Percentiles rank a stretch among this genome's conserved stretches.
Conservation (phyloP, 2,113 vertebrate genomes). For the Laticauda colubrina region DNA sequence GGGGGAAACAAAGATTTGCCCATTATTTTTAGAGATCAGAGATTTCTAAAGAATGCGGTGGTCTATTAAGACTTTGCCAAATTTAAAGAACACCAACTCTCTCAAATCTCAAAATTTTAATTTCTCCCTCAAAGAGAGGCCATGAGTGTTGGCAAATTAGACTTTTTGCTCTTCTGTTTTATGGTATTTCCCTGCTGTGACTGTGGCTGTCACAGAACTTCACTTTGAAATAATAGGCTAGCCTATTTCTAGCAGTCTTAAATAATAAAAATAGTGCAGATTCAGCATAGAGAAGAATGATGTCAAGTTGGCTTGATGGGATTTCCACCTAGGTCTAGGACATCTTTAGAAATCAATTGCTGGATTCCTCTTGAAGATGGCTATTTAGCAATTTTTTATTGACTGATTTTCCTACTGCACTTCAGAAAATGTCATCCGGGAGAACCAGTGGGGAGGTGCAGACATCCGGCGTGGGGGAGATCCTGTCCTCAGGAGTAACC, state of each 20-base stretch:
- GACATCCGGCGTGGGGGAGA: conserved; percentile 86
- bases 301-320: background rate
- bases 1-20: background rate
- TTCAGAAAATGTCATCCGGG: conserved; percentile 85
- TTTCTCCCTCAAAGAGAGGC: background rate
- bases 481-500: conserved; percentile 84
- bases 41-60: background rate
- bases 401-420: conserved; percentile 1
- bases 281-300: background rate
- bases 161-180: background rate
- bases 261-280: background rate
- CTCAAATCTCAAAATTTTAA: background rate
- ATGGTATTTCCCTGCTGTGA: background rate
- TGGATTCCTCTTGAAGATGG: background rate
- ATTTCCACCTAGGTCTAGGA: background rate
- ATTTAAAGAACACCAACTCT: background rate
- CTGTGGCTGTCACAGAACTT: background rate
- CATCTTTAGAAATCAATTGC: too few species aligned
- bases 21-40: background rate
- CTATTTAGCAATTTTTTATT: background rate
- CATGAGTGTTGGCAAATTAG: background rate
- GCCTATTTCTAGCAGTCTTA: background rate
- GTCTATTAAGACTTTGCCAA: background rate
- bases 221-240: background rate
- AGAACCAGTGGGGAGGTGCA: conserved; percentile 89